These are phyloP conservation scores for Megalops atlanticus DNA, from an alignment of 2,113 vertebrate species.

Conservation along the genomic window DNA sequence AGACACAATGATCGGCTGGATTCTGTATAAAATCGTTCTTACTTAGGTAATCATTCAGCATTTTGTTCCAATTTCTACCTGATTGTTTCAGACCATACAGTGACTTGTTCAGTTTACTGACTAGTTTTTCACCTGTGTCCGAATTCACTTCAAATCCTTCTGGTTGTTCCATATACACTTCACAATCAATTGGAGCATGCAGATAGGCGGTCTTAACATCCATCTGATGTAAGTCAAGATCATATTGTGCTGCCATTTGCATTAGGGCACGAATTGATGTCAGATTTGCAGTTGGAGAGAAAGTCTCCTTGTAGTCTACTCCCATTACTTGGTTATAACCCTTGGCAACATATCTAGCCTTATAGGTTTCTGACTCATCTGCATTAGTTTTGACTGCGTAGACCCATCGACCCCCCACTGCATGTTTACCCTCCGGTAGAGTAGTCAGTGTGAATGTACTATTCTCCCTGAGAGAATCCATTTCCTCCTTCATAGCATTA, in stretches of 20 bases:
- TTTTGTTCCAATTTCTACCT: slow-evolving; percentile 41
- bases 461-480: slow-evolving; percentile 29
- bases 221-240: slow-evolving; percentile 36
- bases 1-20: slow-evolving; percentile 28
- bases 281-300: slow-evolving; percentile 27
- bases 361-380: slow-evolving; percentile 9
- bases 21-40: slow-evolving; percentile 30
- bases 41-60: slow-evolving; percentile 36
- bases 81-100: slow-evolving; percentile 29
- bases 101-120: slow-evolving; percentile 22
- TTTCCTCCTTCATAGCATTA: slow-evolving; percentile 34
- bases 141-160: slow-evolving; percentile 29
- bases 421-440: slow-evolving; percentile 26
- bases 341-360: slow-evolving; percentile 31
- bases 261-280: slow-evolving; percentile 21
- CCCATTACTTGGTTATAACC: slow-evolving; percentile 32
- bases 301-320: slow-evolving; percentile 25
- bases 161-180: slow-evolving; percentile 30
- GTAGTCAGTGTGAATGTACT: slow-evolving; percentile 22
- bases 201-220: slow-evolving; percentile 40
- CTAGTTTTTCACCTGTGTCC: not conserved
- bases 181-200: no score
- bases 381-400: slow-evolving; percentile 1
- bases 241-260: slow-evolving; percentile 24
- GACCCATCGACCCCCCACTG: slow-evolving; percentile 33